Conservation (phyloP, 1,140 invertebrate species). For the Drosophila bipectinata region DNA sequence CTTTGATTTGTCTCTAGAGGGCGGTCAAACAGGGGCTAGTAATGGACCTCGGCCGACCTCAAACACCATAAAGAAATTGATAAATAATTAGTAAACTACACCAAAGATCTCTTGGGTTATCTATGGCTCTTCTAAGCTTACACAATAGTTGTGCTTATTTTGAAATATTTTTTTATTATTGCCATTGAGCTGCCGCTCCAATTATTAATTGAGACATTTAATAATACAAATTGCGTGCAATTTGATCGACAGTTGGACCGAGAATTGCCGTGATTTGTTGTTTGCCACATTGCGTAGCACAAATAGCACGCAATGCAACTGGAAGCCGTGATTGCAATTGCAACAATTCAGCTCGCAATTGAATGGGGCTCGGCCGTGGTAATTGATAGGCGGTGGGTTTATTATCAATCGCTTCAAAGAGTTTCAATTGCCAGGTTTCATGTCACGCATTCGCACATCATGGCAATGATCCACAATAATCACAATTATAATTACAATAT, state of each 20-base stretch:
- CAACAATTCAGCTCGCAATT: constrained; percentile 38
- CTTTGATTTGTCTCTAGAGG: background rate
- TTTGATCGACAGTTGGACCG: constrained; percentile 59
- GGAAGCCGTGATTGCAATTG: constrained; percentile 44
- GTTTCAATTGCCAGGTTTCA: constrained; percentile 21
- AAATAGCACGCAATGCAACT: constrained; percentile 27
- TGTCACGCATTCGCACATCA: constrained; percentile 26
- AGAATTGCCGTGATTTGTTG: constrained; percentile 67
- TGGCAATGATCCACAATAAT: background rate
- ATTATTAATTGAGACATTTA: constrained; percentile 54
- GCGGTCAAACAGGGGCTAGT: background rate
- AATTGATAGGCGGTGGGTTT: constrained; percentile 44
- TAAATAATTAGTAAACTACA: constrained; percentile 31
- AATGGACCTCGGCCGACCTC: background rate
- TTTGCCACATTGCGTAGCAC: constrained; percentile 63
- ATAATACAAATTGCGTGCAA: constrained; percentile 50
- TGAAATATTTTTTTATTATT: constrained; percentile 10
- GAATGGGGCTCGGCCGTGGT: constrained; percentile 28
- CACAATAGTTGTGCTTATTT: constrained; percentile 22
- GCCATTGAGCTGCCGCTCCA: constrained; percentile 18
- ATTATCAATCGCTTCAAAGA: constrained; percentile 31
- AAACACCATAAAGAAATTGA: background rate
- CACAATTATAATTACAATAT: background rate
- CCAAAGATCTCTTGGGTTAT: too few species aligned
- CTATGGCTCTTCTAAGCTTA: constrained; percentile 1